Evolutionary conservation across 1,140 invertebrate species (phyloP).

Genomic region (Anadara kagoshimensis): DNA sequence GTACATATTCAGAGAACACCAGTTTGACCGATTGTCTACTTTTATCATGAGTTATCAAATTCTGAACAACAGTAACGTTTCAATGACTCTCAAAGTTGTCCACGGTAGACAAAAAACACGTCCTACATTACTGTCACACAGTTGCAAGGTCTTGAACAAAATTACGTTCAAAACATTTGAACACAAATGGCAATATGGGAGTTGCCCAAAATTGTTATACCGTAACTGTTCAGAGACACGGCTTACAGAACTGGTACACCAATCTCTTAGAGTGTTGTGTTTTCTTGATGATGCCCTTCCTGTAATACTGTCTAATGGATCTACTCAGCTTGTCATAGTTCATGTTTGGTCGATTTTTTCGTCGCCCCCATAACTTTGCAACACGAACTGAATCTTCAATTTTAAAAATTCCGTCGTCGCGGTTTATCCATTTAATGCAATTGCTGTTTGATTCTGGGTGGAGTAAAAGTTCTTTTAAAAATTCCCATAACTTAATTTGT

Average conservation of each 20-base stretch:
- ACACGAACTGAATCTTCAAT: slow-evolving; percentile 98
- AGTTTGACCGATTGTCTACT: no score
- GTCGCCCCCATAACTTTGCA: slow-evolving; percentile 94
- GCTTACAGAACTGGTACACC: slow-evolving; percentile 99
- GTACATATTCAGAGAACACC: no score
- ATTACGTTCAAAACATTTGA: no score
- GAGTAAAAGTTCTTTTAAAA: slow-evolving; percentile 95
- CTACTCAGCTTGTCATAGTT: slow-evolving; percentile 99
- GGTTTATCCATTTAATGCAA: slow-evolving; percentile 97
- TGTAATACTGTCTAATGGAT: slow-evolving; percentile 99
- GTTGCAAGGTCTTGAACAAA: no score
- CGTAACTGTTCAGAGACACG: slow-evolving; percentile 77
- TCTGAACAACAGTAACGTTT: no score
- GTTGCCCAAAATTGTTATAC: no score
- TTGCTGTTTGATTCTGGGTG: slow-evolving; percentile 90
- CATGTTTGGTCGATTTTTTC: slow-evolving; percentile 99
- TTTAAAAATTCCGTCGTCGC: slow-evolving; percentile 91
- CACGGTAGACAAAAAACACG: no score
- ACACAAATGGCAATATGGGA: no score
- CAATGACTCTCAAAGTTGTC: no score
- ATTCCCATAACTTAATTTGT: slow-evolving; percentile 98
- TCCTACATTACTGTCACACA: no score
- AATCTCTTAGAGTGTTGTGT: slow-evolving; percentile 97
- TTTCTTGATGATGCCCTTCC: slow-evolving; percentile 99
- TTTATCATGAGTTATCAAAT: no score